Percentiles rank a stretch among this genome's conserved stretches.
These are phyloP conservation scores for Eupithecia inturbata DNA, from an alignment of 2,888 invertebrate genomes.

Conservation along the genomic window DNA sequence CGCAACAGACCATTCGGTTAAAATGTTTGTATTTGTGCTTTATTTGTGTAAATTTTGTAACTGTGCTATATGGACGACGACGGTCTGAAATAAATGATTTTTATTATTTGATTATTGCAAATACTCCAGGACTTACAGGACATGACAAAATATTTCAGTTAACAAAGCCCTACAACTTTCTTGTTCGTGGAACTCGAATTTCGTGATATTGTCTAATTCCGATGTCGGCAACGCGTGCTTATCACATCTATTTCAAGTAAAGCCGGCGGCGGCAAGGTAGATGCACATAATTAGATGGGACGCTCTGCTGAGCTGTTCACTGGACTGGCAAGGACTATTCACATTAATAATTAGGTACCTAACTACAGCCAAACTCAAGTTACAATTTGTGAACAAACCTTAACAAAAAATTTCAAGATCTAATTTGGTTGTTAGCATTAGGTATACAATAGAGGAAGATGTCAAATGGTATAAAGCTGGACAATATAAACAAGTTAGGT, in stretches of 20 bases:
- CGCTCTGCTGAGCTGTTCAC: background rate
- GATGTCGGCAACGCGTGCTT: constrained; percentile 66
- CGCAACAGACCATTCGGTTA: no score
- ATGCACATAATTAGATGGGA: constrained; percentile 35
- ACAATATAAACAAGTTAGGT: no score
- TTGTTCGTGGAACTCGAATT: constrained; percentile 35
- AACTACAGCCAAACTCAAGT: background rate
- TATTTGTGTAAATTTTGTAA: no score
- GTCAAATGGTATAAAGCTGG: no score
- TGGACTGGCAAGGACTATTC: background rate
- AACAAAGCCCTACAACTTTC: constrained; percentile 11
- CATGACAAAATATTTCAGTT: background rate
- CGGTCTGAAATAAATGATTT: no score
- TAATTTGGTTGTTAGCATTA: no score
- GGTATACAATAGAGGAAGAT: no score
- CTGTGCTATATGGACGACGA: no score
- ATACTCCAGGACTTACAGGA: background rate
- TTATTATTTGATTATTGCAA: no score
- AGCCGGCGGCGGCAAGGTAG: constrained; percentile 59
- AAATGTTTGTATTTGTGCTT: no score
- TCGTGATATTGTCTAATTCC: constrained; percentile 63
- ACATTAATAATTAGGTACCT: no score
- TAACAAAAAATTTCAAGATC: background rate
- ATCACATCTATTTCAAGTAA: constrained; percentile 69
- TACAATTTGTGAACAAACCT: background rate